A percentile compares a stretch with the other conserved stretches of the same genome.
Conservation (phyloP, 2,113 vertebrate species). For the Indicator maculatus region DNA sequence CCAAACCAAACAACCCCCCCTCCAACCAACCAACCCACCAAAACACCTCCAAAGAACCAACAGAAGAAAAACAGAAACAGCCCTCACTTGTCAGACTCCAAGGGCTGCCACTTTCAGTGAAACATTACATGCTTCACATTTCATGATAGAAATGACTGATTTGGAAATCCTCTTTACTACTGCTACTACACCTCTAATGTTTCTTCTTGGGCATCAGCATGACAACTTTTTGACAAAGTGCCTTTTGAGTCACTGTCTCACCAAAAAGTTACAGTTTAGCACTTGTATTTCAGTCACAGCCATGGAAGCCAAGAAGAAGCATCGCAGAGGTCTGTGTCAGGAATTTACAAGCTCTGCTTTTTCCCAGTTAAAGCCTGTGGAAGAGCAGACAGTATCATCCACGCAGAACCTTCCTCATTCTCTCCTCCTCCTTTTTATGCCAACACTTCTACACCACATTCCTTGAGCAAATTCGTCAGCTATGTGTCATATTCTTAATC, state of each 20-base stretch:
- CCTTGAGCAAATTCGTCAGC: neutral
- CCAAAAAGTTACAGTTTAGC: neutral
- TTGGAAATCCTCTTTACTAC: neutral
- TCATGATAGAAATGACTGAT: neutral
- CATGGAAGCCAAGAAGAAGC: accelerated
- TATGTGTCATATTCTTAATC: neutral
- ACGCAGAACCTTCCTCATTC: neutral
- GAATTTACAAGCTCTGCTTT: neutral
- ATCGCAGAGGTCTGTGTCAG: accelerated
- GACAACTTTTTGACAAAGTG: neutral
- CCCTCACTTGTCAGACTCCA: neutral
- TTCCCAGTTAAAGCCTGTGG: neutral
- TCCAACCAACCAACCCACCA: no score
- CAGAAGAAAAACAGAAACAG: no score
- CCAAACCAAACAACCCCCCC: no score
- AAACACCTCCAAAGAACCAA: no score
- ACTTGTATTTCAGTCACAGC: neutral
- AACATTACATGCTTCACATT: neutral
- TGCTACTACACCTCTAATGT: neutral
- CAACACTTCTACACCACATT: neutral
- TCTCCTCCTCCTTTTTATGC: neutral
- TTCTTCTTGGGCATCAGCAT: neutral
- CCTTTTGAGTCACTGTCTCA: neutral
- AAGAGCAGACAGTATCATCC: neutral
- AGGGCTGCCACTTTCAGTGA: neutral